Conservation (phyloP, 2,113 vertebrate genomes). For the Hippoglossus stenolepis region DNA sequence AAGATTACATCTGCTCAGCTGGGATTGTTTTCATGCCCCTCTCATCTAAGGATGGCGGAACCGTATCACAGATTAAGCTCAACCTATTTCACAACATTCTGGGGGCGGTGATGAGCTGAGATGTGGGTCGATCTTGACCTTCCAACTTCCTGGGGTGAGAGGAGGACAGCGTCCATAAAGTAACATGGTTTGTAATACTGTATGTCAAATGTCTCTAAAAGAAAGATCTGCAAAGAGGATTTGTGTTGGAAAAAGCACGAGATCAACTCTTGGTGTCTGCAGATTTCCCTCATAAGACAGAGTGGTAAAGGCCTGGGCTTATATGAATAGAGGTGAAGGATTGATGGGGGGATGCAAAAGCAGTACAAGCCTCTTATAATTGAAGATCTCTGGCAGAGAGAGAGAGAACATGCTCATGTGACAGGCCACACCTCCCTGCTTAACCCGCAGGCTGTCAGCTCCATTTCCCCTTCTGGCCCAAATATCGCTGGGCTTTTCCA, state of each 20-base stretch:
- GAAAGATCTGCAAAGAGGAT: conserved; percentile 71
- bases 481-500: conserved; percentile 47
- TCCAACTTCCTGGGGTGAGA: conserved; percentile 24
- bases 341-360: conserved; percentile 55
- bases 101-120: conserved; percentile 13
- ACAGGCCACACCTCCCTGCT: conserved; percentile 48
- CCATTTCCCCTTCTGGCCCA: conserved; percentile 32
- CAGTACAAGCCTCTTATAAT: conserved; percentile 72
- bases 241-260: conserved; percentile 54
- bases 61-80: conserved; percentile 60
- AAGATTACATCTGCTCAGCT: conserved; percentile 69
- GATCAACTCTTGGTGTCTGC: conserved; percentile 54
- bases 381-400: conserved; percentile 66
- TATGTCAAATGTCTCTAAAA: conserved; percentile 59
- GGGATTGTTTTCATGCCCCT: conserved; percentile 64
- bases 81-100: conserved; percentile 53
- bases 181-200: conserved; percentile 47
- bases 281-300: conserved; percentile 58
- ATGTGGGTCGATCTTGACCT: conserved; percentile 50
- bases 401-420: conserved; percentile 35
- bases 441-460: conserved; percentile 44
- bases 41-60: conserved; percentile 51
- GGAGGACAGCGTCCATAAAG: conserved; percentile 26
- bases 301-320: conserved; percentile 63
- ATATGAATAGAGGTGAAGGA: conserved; percentile 63